Evolutionary conservation across 1,140 invertebrate species (phyloP), one percentile per base, ranked within the genome.

Genomic region (Hesperophylax magnus): DNA sequence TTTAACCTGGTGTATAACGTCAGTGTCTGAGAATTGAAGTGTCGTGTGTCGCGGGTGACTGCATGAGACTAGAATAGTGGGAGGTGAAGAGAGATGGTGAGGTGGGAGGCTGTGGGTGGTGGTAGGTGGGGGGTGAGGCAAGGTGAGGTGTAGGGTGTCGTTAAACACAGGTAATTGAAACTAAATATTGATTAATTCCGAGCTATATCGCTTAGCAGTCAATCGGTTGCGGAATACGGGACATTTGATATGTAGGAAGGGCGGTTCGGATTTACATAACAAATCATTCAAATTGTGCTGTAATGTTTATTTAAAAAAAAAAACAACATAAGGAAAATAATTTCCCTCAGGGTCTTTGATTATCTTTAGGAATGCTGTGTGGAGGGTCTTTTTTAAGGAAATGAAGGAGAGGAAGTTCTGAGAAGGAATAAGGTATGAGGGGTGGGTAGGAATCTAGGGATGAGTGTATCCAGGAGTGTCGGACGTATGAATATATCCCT

Each of bases 171-270:
- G 77, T 78, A 78, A 78, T 78, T 78, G 77, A 31, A 78, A 78
- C 77, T 78, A 78, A 78, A 78, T 78, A 78, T 78, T 78, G 77
- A 78, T 78, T 78, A 78, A 78, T 53, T 53, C 31, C 39, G 18
- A 78, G 39, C 31, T 78, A 78, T 77, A 77, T 60, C 75, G 34
- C 75, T 77, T 61, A 77, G 75, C 58, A 58, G 75, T 77, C 75
- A 77, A 77, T 77, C 75, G 34, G 75, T 77, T 31, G 27, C 54
- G 34, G 75, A 77, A 77, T 63, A 47, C 56, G 56, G 22, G 75
- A 47, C 58, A 77, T 47, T n/a, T 22, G 75, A 77, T 63, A 77
- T 52, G 34, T 58, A 1, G 24, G 3, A 27, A 24, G n/a, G 75
- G 75, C 17, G 27, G 75, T 61, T 77, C 75, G 47, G 14, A 65